Conservation (phyloP, 2,113 vertebrate genomes). For the Phasianus colchicus region DNA sequence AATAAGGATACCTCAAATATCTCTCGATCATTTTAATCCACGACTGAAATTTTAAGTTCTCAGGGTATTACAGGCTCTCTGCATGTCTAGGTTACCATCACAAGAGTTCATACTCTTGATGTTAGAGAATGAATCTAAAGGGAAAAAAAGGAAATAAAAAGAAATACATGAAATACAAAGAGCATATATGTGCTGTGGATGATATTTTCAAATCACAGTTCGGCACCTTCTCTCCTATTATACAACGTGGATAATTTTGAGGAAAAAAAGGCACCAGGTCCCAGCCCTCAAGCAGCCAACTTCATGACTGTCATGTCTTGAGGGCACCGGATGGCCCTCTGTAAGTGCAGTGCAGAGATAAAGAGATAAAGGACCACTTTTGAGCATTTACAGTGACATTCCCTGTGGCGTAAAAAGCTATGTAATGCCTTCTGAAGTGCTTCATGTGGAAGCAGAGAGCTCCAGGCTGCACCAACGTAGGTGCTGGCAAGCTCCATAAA, state of each 20-base stretch:
- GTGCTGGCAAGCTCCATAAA: neutral
- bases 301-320: neutral
- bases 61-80: conserved; percentile 47
- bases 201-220: conserved; percentile 24
- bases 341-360: neutral
- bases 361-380: neutral
- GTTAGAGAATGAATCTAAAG: conserved; percentile 44
- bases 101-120: conserved; percentile 42
- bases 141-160: conserved; percentile 30
- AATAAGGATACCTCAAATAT: conserved; percentile 37
- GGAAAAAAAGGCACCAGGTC: neutral
- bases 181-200: neutral
- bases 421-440: neutral
- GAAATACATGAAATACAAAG: conserved; percentile 16
- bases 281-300: neutral
- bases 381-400: neutral
- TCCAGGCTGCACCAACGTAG: neutral
- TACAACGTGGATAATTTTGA: neutral
- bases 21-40: conserved; percentile 56
- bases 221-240: neutral
- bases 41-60: conserved; percentile 46
- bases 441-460: neutral
- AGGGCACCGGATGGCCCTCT: neutral
- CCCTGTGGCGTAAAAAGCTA: neutral
- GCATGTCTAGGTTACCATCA: conserved; percentile 48